Conservation (phyloP, 2,113 vertebrate species). For the Pelodiscus sinensis region DNA sequence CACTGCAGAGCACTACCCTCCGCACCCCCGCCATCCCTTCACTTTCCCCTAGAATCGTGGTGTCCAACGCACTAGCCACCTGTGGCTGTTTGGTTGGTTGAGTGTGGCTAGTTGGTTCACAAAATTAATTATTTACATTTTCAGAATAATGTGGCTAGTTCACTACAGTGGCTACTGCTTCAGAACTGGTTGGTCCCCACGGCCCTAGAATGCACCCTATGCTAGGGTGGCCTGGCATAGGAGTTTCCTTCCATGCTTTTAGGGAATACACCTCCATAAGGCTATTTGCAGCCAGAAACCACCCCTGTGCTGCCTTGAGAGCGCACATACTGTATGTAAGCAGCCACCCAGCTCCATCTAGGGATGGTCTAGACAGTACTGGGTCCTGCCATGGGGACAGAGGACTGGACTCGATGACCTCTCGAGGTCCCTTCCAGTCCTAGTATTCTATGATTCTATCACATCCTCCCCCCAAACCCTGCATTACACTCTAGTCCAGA, state of each 20-base stretch:
- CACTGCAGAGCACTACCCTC: not conserved
- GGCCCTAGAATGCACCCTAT: not conserved
- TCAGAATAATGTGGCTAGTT: too few species aligned
- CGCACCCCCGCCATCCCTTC: not conserved
- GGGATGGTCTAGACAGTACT: too few species aligned
- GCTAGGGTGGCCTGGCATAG: not conserved
- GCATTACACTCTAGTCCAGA: not conserved
- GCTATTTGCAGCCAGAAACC: not conserved
- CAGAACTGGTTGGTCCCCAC: too few species aligned
- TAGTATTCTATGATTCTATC: too few species aligned
- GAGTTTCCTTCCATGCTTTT: not conserved
- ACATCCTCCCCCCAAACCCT: not conserved
- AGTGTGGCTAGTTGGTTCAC: too few species aligned
- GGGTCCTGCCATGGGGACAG: too few species aligned
- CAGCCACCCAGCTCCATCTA: not conserved
- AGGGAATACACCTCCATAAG: not conserved
- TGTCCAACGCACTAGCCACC: too few species aligned
- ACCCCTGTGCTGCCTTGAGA: not conserved
- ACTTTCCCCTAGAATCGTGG: not conserved
- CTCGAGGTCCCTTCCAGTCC: too few species aligned
- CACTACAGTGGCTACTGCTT: too few species aligned
- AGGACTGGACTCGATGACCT: too few species aligned
- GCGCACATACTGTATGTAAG: not conserved
- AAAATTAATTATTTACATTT: too few species aligned
- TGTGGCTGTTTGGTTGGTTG: too few species aligned